Evolutionary conservation across 1,140 invertebrate genomes (phyloP), one percentile per base, ranked within the genome.

Genomic region (Polyergus mexicanus): DNA sequence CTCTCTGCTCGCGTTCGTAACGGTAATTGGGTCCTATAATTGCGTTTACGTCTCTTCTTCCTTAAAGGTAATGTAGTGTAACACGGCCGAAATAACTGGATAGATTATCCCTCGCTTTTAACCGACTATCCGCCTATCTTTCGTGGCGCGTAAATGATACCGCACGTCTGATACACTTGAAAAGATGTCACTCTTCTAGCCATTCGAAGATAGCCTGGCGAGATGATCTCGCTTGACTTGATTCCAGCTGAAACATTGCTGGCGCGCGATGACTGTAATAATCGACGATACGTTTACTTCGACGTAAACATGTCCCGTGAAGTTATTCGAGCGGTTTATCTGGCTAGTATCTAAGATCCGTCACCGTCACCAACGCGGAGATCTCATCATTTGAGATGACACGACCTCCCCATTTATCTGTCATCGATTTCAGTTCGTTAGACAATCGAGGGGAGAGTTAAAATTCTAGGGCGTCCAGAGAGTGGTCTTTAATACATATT

Each of bases 251-350:
- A 47, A 38, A 25, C 44, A 56, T 80, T 32, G 32, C 44, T 7
- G n/a, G 44, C 8, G 62, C 62, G n/a, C n/a, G n/a, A 63, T 13
- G 35, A n/a, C 11, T 72, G 51, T 72, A 44, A 81, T 72, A 72
- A 60, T 11, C 25, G 16, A 25, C 78, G 66, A 72, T 72, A 62
- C 44, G 68, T 83, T 74, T 83, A 83, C 66, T 28, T 54, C 54
- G 54, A 83, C 78, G 54, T 47, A 74, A 83, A 83, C 68, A 83
- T 69, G 38, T 83, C 78, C 13, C 28, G 78, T 54, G 66, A 72
- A 72, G 54, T 51, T 47, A 60, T 81, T 81, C 78, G 32, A 72
- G 51, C 11, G 22, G 58, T 25, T 38, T 72, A 72, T 81, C 78
- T 38, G 56, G 38, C 13, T 60, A 35, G 32, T 60, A 72, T 83